Evolutionary conservation across 2,113 vertebrate genomes (phyloP).

Genomic region (Pongo pygmaeus): DNA sequence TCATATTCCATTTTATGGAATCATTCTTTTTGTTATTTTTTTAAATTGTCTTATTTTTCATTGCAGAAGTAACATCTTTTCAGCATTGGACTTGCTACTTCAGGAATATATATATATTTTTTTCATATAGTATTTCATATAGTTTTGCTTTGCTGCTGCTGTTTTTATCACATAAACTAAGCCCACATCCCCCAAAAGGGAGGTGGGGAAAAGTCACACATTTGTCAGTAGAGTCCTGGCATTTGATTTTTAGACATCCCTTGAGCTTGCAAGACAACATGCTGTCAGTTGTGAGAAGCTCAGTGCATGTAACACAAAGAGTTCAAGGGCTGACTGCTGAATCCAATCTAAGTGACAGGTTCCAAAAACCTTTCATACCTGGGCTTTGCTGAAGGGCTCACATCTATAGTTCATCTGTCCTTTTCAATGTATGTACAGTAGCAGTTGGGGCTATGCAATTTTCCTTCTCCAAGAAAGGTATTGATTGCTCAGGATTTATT

Average conservation of each 20-base stretch:
- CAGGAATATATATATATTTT: not conserved
- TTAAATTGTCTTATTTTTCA: not conserved
- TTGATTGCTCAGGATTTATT: conserved; percentile 57
- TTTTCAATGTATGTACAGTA: conserved; percentile 4
- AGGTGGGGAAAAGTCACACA: not conserved
- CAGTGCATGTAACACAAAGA: not conserved
- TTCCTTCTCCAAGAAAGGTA: conserved; percentile 56
- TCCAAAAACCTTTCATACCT: not conserved
- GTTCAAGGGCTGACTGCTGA: conserved; percentile 31
- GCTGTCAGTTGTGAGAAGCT: not conserved
- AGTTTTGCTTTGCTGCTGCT: not conserved
- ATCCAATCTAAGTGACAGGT: not conserved
- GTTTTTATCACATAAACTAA: conserved; percentile 26
- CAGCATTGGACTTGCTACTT: not conserved
- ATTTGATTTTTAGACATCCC: conserved; percentile 44
- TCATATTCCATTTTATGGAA: not conserved
- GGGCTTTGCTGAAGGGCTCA: not conserved
- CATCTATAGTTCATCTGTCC: not conserved
- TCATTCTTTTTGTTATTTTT: not conserved
- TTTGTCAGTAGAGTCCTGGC: conserved; percentile 23
- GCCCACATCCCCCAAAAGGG: not conserved
- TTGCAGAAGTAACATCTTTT: not conserved
- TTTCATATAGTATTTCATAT: not conserved
- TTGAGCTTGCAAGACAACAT: not conserved
- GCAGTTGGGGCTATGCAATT: conserved; percentile 11